Conservation (phyloP, 2,113 vertebrate species). For the Pardalotus punctatus region DNA sequence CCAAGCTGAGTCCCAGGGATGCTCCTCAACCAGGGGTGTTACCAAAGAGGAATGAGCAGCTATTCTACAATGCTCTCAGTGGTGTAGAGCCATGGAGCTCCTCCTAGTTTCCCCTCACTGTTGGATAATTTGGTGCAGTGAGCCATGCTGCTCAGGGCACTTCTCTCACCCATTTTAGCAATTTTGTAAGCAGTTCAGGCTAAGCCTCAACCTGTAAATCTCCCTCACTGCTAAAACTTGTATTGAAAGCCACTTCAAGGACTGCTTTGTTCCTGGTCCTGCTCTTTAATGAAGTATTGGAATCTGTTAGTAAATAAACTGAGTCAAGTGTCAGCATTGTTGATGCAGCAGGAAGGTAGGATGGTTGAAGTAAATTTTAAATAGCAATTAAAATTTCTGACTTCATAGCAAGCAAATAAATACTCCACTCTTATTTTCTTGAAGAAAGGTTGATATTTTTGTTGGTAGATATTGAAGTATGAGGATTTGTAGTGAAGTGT, state of each 20-base stretch:
- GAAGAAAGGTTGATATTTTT: background rate
- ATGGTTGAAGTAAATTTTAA: slow-evolving; percentile 12
- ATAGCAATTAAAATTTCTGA: slow-evolving; percentile 25
- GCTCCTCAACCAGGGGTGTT: background rate
- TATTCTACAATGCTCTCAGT: accelerated
- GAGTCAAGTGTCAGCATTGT: slow-evolving; percentile 42
- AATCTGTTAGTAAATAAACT: slow-evolving; percentile 66
- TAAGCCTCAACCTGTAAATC: slow-evolving; percentile 34
- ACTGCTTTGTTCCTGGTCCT: slow-evolving; percentile 48
- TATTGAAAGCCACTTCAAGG: slow-evolving; percentile 58
- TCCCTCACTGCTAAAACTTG: slow-evolving; percentile 33
- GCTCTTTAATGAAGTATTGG: slow-evolving; percentile 65
- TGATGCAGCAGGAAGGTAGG: slow-evolving; percentile 38
- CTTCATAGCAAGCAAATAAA: slow-evolving; percentile 19
- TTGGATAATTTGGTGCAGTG: background rate
- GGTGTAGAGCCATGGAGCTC: background rate
- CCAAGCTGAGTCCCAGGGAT: background rate
- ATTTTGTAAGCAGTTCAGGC: background rate
- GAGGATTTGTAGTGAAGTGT: background rate
- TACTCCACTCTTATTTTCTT: background rate
- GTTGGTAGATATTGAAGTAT: background rate
- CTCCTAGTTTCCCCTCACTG: background rate
- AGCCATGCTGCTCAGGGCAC: background rate
- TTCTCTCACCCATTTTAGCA: background rate
- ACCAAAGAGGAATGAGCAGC: background rate